Evolutionary conservation across 2,888 invertebrate genomes (phyloP).

Genomic region (Macaria liturata): DNA sequence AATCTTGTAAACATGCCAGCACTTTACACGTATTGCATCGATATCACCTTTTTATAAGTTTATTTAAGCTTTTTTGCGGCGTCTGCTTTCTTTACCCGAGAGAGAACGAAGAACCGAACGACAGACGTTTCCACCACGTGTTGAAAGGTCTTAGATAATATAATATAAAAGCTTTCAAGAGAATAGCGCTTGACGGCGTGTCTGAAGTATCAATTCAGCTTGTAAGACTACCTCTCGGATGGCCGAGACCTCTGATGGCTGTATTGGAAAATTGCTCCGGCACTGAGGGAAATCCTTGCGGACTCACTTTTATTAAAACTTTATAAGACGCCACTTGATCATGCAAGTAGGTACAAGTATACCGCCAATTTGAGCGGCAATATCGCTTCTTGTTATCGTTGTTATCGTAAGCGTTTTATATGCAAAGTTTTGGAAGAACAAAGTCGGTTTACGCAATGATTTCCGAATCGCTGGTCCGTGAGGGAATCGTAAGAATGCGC

Average conservation of each 20-base stretch:
- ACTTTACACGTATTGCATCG: conserved; percentile 42
- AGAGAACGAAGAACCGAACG: conserved; percentile 69
- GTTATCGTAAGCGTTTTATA: conserved; percentile 44
- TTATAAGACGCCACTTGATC: conserved; percentile 52
- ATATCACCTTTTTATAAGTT: conserved; percentile 53
- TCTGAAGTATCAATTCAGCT: conserved; percentile 82
- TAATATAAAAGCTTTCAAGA: conserved; percentile 83
- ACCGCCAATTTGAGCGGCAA: conserved; percentile 22
- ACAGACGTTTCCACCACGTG: conserved; percentile 77
- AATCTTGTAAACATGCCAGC: conserved; percentile 24
- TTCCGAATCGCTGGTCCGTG: conserved; percentile 64
- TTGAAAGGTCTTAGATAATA: conserved; percentile 80
- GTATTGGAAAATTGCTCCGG: conserved; percentile 76
- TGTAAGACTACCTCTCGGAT: conserved; percentile 76
- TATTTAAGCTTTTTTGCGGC: conserved; percentile 47
- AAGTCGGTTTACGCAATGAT: conserved; percentile 55
- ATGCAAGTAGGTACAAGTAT: conserved; percentile 31
- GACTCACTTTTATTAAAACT: conserved; percentile 74
- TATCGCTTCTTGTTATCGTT: conserved; percentile 44
- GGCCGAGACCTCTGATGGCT: conserved; percentile 67
- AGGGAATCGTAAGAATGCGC: conserved; percentile 67
- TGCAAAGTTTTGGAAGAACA: conserved; percentile 36
- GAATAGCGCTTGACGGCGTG: conserved; percentile 74
- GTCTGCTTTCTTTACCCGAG: conserved; percentile 58
- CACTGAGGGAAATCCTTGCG: conserved; percentile 54